Evolutionary conservation across 1,140 invertebrate species (phyloP), one percentile per base, ranked within the genome.

Genomic region (Apis laboriosa): DNA sequence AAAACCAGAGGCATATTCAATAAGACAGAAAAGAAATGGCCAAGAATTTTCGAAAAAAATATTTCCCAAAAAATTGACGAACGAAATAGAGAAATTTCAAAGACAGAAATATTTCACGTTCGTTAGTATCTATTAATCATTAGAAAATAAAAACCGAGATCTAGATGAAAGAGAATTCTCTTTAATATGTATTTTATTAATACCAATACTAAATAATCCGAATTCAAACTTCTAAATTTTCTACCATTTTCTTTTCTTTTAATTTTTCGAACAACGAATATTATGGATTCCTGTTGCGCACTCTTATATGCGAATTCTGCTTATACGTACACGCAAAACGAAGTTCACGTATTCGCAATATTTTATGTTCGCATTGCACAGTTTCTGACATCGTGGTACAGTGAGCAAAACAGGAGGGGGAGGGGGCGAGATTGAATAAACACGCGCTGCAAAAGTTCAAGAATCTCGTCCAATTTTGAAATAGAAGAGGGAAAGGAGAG

Each of bases 391-490:
- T 79, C 24, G 77, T 19, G 56, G 43, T 43, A 43, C 34, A 55
- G 55, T 43, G 77, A 55, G 58, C 77, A 61, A 79, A 79, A 49
- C 67, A 19, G 17, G 15, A 51, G 63, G 17, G 66, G 17, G 28
- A 49, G 63, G 17, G 66, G 15, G 24, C 24, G 15, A 49, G 21
- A 19, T 13, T 71, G 68, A 79, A 79, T 79, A 79, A 79, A 72
- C 77, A 79, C 67, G 67, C 77, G 77, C 72, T 79, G 56, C 43
- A 28, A 71, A 72, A 79, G 67, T 79, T 79, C 49, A 61, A 71
- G 58, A 79, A 56, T 53, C 43, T 51, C 56, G 56, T 79, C 53
- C 67, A 79, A 72, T 79, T 79, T 72, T 56, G 67, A 72, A 79
- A 79, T 60, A 72, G 24, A 19, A 43, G 13, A 11, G 12, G 7